Evolutionary conservation across 2,797 vertebrate genomes (phyloP).

Genomic region (Nasua narica): DNA sequence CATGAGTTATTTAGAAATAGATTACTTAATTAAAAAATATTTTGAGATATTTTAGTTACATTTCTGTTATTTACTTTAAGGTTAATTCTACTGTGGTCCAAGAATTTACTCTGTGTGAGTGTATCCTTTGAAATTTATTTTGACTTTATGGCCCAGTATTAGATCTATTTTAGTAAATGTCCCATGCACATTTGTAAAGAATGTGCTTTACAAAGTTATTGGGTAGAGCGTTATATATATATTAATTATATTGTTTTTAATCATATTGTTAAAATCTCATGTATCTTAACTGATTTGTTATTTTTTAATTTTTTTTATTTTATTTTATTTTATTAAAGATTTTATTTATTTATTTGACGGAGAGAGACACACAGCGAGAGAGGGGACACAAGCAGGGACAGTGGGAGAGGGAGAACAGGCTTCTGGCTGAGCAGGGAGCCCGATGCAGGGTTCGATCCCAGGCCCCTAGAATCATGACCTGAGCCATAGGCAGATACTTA

Average conservation of each 20-base stretch:
- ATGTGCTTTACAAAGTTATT: not conserved
- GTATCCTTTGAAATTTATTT: not conserved
- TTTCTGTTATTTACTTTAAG: conserved; percentile 3
- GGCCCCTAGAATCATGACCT: too few relatives aligned
- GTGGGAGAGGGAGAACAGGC: too few relatives aligned
- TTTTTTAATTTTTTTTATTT: too few relatives aligned
- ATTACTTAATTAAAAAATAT: not conserved
- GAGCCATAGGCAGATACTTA: too few relatives aligned
- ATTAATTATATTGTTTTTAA: not conserved
- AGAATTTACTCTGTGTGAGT: not conserved
- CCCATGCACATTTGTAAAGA: not conserved
- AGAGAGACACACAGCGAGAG: too few relatives aligned
- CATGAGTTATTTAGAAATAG: not conserved
- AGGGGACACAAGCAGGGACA: too few relatives aligned
- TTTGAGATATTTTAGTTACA: not conserved
- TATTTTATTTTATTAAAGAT: too few relatives aligned
- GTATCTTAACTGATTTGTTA: not conserved
- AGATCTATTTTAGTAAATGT: not conserved
- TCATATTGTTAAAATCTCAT: not conserved
- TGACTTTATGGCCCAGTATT: not conserved
- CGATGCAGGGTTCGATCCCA: too few relatives aligned
- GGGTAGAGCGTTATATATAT: not conserved
- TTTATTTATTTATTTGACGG: too few relatives aligned
- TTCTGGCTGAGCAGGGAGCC: too few relatives aligned
- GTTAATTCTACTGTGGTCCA: not conserved